Evolutionary conservation across 2,113 vertebrate genomes (phyloP), one percentile per base, ranked within the genome.

Genomic region (Bubo bubo): DNA sequence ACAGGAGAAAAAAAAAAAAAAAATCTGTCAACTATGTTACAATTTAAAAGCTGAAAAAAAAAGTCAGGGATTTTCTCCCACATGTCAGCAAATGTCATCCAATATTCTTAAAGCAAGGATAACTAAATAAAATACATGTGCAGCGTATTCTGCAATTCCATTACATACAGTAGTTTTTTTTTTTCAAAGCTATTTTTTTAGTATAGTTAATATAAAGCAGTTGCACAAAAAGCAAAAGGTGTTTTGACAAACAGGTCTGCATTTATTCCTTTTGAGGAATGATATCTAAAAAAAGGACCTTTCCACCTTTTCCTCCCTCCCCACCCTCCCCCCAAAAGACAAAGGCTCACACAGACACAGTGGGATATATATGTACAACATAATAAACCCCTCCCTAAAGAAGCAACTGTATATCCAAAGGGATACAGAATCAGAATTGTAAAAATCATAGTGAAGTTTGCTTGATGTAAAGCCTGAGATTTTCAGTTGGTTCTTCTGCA

Each of bases 181-280:
- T 98, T 97, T 97, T 96, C 97, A 98, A 99, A 98, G 98, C 98
- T 98, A 98, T 98, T 98, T 97, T 95, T 99, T 98, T 98, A 98
- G 98, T 99, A 98, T 98, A 98, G 98, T 99, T 98, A 98, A 99
- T 99, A 99, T 99, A 99, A 99, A 99, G 99, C 99, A 99, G 98
- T 99, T 98, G 98, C 98, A 98, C 99, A 98, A 98, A 98, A 99
- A 99, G 98, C 99, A 99, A 99, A 97, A 99, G 98, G 97, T 98
- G 98, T 98, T 98, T 98, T 98, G 98, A 98, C 98, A 98, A 98
- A 99, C 98, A 98, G 96, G 97, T 98, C 98, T 98, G 98, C 98
- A 98, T 98, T 98, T 98, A 98, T 98, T 98, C 98, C 98, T 98
- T 98, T 97, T 98, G 97, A 98, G 98, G 98, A 98, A 98, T 74